phyloP scores from a whole-genome alignment of 2,113 vertebrate genomes.

The Megaptera novaeangliae region DNA sequence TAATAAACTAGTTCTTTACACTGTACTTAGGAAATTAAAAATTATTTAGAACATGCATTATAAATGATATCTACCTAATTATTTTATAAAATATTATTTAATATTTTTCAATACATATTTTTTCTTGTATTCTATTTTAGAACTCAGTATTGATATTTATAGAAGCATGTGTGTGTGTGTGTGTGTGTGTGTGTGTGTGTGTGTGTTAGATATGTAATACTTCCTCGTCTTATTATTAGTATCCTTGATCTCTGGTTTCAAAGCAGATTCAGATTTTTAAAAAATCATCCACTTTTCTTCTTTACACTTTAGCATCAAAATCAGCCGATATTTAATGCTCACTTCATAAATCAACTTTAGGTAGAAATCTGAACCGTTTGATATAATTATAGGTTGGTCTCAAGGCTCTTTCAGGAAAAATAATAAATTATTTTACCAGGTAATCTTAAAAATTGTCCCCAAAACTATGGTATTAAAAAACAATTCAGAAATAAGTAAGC shows the following conservation, averaged over 20 bases:
- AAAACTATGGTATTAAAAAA: background rate
- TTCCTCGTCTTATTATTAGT: background rate
- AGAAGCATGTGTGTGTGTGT: background rate
- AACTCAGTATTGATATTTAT: background rate
- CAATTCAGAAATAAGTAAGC: background rate
- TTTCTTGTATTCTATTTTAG: background rate
- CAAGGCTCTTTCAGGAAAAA: background rate
- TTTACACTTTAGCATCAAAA: background rate
- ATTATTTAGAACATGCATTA: background rate
- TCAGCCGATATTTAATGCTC: background rate
- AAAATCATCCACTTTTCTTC: background rate
- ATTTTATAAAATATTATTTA: slow-evolving; percentile 1
- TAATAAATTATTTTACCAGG: slow-evolving; percentile 14
- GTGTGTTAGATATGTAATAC: background rate
- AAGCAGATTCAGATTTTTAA: background rate
- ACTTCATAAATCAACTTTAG: background rate
- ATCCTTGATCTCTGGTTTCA: background rate
- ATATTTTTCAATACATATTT: background rate
- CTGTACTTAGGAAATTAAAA: background rate
- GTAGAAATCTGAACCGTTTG: background rate
- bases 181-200: background rate
- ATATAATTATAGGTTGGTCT: background rate
- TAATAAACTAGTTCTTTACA: background rate
- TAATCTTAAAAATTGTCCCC: background rate
- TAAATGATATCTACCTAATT: background rate